Conservation (phyloP, 1,140 invertebrate species). For the Scaptomyza hsui region DNA sequence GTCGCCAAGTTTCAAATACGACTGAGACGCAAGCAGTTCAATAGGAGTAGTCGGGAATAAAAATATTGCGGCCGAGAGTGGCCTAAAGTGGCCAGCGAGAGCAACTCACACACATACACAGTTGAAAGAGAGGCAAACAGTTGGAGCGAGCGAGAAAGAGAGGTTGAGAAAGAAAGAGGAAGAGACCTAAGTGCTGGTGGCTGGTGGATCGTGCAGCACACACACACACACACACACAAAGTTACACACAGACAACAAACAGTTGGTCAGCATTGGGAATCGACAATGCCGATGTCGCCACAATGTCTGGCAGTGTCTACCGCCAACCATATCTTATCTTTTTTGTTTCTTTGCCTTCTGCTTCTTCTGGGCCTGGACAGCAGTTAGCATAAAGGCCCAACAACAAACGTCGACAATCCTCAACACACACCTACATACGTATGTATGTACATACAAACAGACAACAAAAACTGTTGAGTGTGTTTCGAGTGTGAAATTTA, state of each 20-base stretch:
- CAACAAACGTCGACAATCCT: constrained; percentile 42
- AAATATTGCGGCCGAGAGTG: constrained; percentile 47
- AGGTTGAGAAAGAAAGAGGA: background rate
- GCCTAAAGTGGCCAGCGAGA: constrained; percentile 28
- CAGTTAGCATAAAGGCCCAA: constrained; percentile 30
- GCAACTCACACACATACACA: too few relatives aligned
- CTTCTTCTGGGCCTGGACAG: constrained; percentile 48
- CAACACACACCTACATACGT: constrained; percentile 22
- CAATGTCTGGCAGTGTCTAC: constrained; percentile 75
- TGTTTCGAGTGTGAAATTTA: constrained; percentile 76
- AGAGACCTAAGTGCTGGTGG: background rate
- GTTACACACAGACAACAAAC: background rate
- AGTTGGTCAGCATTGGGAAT: constrained; percentile 46
- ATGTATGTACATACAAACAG: background rate
- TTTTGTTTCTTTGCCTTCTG: constrained; percentile 31
- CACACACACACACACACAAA: background rate
- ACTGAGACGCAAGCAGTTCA: constrained; percentile 59
- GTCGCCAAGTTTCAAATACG: constrained; percentile 74
- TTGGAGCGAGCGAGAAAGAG: background rate
- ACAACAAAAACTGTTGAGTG: background rate
- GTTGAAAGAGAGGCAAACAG: constrained; percentile 4
- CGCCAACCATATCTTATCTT: constrained; percentile 78
- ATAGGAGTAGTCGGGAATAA: constrained; percentile 52
- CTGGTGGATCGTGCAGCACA: constrained; percentile 20
- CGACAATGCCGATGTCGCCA: constrained; percentile 74